Evolutionary conservation across 2,888 invertebrate genomes (phyloP), one percentile per base, ranked within the genome.

Genomic region (Heteromyza rotundicornis): DNA sequence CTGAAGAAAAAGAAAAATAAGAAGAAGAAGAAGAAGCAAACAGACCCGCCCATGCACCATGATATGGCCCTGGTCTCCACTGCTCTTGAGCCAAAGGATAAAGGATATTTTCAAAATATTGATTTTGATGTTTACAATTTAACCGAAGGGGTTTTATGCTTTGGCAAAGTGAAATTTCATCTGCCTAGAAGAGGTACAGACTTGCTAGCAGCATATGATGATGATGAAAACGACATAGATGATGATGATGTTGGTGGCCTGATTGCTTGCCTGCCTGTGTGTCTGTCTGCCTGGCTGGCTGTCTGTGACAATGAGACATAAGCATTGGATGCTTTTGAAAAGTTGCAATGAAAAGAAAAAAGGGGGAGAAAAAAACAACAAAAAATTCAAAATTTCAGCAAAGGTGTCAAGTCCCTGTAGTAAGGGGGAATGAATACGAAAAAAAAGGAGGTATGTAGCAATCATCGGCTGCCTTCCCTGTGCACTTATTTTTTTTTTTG

Each of bases 81-180:
- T n/a, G n/a, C n/a, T n/a, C n/a, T 40, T 7, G 40, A 8, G 10
- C 10, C 8, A 40, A 3, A 40, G 8, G 40, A 40, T 7, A 7
- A 14, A n/a, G n/a, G 40, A n/a, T 40, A 40, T 40, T 40, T n/a
- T 14, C 40, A 47, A 47, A 47, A 19, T 19, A 47, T 47, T 47
- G 47, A 47, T 47, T 47, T 47, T 20, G 17, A 20, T 47, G 47
- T 47, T 47, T 19, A 47, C 8, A 47, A 19, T 20, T 19, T 47
- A 20, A 20, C 47, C 47, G 47, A 19, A 47, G 14, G 19, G 47
- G 5, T 47, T 17, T 47, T 5, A 2, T 47, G 47, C 20, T 47
- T 47, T 47, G 47, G 20, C 47, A 47, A 47, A 47, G 47, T 47
- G 47, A 47, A 47, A 12, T 47, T 47, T 47, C 47, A 47, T 19